These are phyloP conservation scores for Drosophila takahashii DNA, from an alignment of 1,140 invertebrate genomes.

Conservation along the genomic window DNA sequence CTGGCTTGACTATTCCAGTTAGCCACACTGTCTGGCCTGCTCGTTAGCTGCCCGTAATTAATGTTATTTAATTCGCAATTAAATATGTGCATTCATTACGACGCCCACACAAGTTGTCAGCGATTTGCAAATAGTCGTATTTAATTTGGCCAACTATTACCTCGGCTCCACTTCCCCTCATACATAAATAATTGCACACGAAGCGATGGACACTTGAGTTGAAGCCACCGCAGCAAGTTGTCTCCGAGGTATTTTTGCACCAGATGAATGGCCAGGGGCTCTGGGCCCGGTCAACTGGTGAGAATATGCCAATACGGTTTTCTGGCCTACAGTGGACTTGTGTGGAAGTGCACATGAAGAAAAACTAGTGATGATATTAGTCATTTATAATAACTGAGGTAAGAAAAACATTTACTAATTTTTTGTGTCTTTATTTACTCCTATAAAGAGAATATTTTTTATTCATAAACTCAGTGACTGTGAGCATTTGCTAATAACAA, in stretches of 20 bases:
- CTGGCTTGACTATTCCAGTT: background rate
- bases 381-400: no score
- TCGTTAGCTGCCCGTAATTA: slow-evolving; percentile 38
- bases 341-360: background rate
- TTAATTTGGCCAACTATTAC: slow-evolving; percentile 55
- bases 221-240: slow-evolving; percentile 25
- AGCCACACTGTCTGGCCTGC: slow-evolving; percentile 9
- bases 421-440: no score
- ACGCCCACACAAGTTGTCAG: slow-evolving; percentile 20
- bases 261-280: slow-evolving; percentile 36
- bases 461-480: background rate
- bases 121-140: slow-evolving; percentile 46
- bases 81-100: slow-evolving; percentile 63
- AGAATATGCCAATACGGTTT: slow-evolving; percentile 5
- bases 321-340: slow-evolving; percentile 1
- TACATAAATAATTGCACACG: slow-evolving; percentile 49
- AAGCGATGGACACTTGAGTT: slow-evolving; percentile 32
- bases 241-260: slow-evolving; percentile 62
- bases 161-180: slow-evolving; percentile 13
- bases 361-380: background rate
- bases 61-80: slow-evolving; percentile 68
- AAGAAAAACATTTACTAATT: no score
- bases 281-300: slow-evolving; percentile 2
- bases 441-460: background rate
- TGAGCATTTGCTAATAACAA: background rate